These are phyloP conservation scores for Tiliacea aurago DNA, from an alignment of 2,888 invertebrate genomes.

Conservation along the genomic window DNA sequence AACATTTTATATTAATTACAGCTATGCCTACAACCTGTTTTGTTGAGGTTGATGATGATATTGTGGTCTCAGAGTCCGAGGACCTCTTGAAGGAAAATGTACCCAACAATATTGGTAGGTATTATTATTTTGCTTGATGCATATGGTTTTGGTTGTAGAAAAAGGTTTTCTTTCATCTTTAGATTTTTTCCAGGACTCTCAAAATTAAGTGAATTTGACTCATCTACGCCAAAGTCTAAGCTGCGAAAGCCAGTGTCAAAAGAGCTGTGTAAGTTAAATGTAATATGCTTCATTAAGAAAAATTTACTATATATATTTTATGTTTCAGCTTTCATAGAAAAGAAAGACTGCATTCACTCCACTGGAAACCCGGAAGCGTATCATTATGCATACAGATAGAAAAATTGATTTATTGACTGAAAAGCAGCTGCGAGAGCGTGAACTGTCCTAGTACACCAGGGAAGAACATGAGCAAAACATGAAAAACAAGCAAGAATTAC, in stretches of 20 bases:
- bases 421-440: background rate
- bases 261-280: background rate
- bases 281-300: background rate
- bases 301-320: background rate
- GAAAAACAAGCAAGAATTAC: background rate
- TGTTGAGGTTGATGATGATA: too few species aligned
- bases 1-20: too few species aligned
- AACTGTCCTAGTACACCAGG: background rate
- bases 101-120: too few species aligned
- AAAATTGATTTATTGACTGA: background rate
- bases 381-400: background rate
- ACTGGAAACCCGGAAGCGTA: background rate
- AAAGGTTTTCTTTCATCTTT: background rate
- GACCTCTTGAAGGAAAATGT: too few species aligned
- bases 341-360: background rate
- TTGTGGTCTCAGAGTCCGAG: too few species aligned
- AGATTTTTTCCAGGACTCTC: conserved; percentile 1
- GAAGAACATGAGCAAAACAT: conserved; percentile 7
- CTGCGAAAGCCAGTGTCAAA: conserved; percentile 2
- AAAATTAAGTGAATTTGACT: background rate
- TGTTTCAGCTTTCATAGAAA: conserved; percentile 5
- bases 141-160: background rate
- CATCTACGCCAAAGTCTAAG: background rate
- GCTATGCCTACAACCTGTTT: too few species aligned
- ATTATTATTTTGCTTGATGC: background rate